Conservation (phyloP, 2,113 vertebrate species). For the Mionectes macconnelli region DNA sequence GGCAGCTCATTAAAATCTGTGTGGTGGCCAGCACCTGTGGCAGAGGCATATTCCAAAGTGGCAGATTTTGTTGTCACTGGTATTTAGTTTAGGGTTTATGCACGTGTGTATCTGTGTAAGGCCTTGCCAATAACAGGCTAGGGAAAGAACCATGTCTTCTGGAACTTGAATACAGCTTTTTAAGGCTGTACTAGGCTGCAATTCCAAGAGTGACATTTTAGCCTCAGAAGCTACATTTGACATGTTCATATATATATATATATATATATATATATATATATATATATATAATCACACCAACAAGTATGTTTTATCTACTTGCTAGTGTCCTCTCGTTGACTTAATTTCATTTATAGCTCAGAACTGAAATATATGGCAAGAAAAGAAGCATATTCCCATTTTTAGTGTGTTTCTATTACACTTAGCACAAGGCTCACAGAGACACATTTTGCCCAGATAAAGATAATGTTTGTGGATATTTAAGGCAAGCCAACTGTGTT, state of each 20-base stretch:
- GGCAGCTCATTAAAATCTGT: neutral
- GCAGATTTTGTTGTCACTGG: neutral
- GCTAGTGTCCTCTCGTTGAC: neutral
- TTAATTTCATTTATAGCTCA: neutral
- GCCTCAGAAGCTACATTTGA: neutral
- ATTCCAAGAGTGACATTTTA: neutral
- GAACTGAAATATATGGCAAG: neutral
- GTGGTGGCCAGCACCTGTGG: neutral
- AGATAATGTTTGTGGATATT: neutral
- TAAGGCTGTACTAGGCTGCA: neutral
- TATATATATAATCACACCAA: no score
- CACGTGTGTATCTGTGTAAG: neutral
- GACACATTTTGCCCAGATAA: neutral
- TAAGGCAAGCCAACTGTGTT: neutral
- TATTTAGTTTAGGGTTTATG: neutral
- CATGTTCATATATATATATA: no score
- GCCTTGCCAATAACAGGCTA: neutral
- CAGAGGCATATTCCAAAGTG: neutral
- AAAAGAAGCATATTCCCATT: neutral
- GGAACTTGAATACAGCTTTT: neutral
- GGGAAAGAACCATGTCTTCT: neutral
- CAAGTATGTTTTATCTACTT: neutral
- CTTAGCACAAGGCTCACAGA: neutral
- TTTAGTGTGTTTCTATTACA: neutral
- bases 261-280: no score